These are phyloP conservation scores for Catharus fuscescens DNA, from an alignment of 2,113 vertebrate genomes.

Conservation along the genomic window DNA sequence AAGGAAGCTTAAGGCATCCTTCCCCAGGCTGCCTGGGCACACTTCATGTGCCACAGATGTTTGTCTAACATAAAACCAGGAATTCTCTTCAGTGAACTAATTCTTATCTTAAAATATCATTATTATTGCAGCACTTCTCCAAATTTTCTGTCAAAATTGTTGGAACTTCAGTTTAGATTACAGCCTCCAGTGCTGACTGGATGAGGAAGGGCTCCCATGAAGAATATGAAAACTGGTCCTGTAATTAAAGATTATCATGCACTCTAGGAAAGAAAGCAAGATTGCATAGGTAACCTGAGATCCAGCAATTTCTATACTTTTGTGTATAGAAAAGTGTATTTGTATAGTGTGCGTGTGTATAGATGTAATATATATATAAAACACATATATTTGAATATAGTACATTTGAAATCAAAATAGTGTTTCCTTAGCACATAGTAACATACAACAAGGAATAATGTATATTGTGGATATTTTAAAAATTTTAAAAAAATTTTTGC, in stretches of 20 bases:
- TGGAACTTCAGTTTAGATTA: not conserved
- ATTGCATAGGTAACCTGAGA: not conserved
- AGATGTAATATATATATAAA: not conserved
- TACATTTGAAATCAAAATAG: not conserved
- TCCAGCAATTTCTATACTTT: not conserved
- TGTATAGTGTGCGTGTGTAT: not conserved
- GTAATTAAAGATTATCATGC: not conserved
- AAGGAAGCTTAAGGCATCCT: not conserved
- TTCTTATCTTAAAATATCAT: not conserved
- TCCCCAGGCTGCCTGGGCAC: not conserved
- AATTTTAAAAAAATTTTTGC: not conserved
- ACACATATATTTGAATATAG: not conserved
- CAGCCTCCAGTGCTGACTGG: not conserved
- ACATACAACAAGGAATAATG: not conserved
- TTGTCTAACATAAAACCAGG: not conserved
- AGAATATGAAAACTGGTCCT: not conserved
- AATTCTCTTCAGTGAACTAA: not conserved
- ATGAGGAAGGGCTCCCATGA: not conserved
- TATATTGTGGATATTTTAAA: not conserved
- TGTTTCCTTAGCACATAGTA: not conserved
- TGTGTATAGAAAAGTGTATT: not conserved
- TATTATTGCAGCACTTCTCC: not conserved
- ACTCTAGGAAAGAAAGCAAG: not conserved
- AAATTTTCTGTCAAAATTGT: not conserved
- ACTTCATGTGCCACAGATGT: not conserved